phyloP scores from a whole-genome alignment of 2,113 vertebrate species.

The Stegastes partitus region DNA sequence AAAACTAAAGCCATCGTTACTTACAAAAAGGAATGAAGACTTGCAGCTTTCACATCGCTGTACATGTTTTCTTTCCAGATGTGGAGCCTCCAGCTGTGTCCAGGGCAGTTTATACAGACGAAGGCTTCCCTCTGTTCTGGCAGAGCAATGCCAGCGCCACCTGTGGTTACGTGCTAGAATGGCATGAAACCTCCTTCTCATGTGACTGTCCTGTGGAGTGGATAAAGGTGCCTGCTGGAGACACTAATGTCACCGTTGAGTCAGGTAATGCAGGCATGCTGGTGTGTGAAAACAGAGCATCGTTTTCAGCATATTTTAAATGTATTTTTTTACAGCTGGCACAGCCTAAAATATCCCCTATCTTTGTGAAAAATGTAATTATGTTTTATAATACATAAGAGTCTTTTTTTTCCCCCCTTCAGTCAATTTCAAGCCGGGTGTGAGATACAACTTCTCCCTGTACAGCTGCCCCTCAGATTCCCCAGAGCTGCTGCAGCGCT shows the following conservation, averaged over 20 bases:
- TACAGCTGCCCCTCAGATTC: constrained; percentile 73
- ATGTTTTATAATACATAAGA: not conserved
- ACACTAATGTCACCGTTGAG: constrained; percentile 66
- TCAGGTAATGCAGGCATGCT: constrained; percentile 69
- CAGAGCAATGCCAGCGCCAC: constrained; percentile 55
- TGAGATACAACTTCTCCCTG: constrained; percentile 81
- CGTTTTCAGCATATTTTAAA: constrained; percentile 6
- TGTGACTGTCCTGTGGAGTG: constrained; percentile 77
- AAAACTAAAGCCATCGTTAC: not conserved
- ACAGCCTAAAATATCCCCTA: too few relatives aligned
- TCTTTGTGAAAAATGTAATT: too few relatives aligned
- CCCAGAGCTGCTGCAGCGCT: constrained; percentile 69
- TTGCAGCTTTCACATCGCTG: not conserved
- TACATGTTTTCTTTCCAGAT: constrained; percentile 59
- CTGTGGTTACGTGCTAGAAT: constrained; percentile 80
- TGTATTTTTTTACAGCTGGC: not conserved
- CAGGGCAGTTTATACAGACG: constrained; percentile 29
- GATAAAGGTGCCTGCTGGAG: constrained; percentile 69
- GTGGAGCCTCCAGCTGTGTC: constrained; percentile 27
- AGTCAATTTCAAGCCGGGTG: constrained; percentile 78
- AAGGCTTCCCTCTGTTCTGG: constrained; percentile 78
- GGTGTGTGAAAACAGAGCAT: not conserved
- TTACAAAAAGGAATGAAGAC: not conserved
- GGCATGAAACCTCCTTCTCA: constrained; percentile 68
- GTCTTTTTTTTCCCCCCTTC: constrained; percentile 38